These are phyloP conservation scores for Pipra filicauda DNA, from an alignment of 2,113 vertebrate genomes.

Conservation along the genomic window DNA sequence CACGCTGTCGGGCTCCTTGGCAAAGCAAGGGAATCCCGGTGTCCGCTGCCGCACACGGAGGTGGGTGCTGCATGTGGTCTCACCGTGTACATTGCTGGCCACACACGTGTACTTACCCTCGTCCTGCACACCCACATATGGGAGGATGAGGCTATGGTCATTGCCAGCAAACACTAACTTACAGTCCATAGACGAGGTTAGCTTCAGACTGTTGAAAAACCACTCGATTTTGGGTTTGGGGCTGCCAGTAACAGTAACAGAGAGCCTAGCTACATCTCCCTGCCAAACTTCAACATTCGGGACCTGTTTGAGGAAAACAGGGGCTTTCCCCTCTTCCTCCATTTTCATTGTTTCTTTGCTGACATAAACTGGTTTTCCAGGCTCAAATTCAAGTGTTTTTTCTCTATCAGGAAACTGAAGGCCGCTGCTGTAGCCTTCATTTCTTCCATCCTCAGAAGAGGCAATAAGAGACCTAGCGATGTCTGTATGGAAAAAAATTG, in stretches of 20 bases:
- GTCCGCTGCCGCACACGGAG: background rate
- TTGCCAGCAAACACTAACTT: constrained; percentile 82
- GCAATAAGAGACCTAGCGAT: constrained; percentile 81
- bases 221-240: constrained; percentile 87
- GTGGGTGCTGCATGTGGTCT: constrained; percentile 78
- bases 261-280: constrained; percentile 83
- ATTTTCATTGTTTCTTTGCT: constrained; percentile 78
- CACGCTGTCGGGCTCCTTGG: background rate
- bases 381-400: constrained; percentile 91
- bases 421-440: constrained; percentile 80
- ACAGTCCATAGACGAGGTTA: constrained; percentile 76
- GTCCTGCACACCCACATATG: constrained; percentile 73
- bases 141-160: constrained; percentile 84
- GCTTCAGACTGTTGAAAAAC: constrained; percentile 79
- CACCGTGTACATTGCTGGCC: constrained; percentile 82
- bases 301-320: constrained; percentile 82
- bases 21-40: background rate
- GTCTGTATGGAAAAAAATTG: constrained; percentile 85
- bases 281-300: constrained; percentile 71
- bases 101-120: constrained; percentile 86
- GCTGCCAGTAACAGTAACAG: constrained; percentile 80
- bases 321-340: constrained; percentile 70
- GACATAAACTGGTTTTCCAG: constrained; percentile 83
- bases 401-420: constrained; percentile 80
- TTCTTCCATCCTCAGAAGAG: constrained; percentile 83